Evolutionary conservation across 2,113 vertebrate species (phyloP), one percentile per base, ranked within the genome.

Genomic region (Chionodraco myersi): DNA sequence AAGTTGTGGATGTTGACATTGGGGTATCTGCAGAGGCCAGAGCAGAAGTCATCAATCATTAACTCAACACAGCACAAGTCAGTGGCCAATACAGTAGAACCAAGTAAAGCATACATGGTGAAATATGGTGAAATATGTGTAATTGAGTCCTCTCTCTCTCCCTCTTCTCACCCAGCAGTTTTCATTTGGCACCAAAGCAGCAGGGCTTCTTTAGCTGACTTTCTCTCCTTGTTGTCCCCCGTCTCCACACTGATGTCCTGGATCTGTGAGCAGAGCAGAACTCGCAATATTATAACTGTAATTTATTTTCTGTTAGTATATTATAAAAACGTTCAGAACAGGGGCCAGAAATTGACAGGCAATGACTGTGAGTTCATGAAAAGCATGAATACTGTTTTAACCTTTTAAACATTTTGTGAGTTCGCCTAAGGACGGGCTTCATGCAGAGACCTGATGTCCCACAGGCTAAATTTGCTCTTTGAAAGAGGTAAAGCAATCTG

Each of bases 181-280:
- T 98, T 98, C 97, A 98, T 98, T 93, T 98, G 97, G 90, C 97
- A 98, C 97, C 97, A 98, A 49, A 98, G 94, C 79, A 98, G 93
- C 75, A 98, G 92, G 3, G 97, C 97, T 7, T 98, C 97, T 93
- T 98, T 98, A 83, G 97, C 97, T 0, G 97, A 98, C 77, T 98
- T 98, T 77, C 96, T 97, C 91, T 99, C 97, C 83, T 97, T 97
- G 90, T 97, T 99, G 92, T 98, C 97, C 79, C 95, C 97, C 0
- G 97, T 98, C 89, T 97, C 97, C 77, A 99, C 97, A 6, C 97
- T 98, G 90, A 98, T 98, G 91, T 98, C 97, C 79, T 98, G 97
- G 89, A 98, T 98, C 97, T 98, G 68, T 65, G 54, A 74, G 60
- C 26, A 65, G n/a, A 66, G 15, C n/a, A 52, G 21, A 69, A 13